Conservation (phyloP, 1,140 invertebrate species). For the Eufriesea mexicana region DNA sequence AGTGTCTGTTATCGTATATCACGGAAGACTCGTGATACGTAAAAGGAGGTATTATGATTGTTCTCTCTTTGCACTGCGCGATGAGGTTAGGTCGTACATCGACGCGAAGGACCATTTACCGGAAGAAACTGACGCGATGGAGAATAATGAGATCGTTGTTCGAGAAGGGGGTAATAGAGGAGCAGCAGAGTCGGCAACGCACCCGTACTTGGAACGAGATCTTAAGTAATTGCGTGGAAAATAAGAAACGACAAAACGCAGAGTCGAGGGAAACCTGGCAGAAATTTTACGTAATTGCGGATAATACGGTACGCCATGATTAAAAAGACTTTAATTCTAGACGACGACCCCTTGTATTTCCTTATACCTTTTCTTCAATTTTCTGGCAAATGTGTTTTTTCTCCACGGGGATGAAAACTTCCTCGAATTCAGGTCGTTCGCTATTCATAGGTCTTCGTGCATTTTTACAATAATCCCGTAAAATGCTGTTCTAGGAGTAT, state of each 20-base stretch:
- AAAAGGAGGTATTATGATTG: neutral
- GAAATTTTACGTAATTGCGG: slow-evolving; percentile 15
- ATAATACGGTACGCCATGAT: slow-evolving; percentile 13
- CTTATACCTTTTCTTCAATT: neutral
- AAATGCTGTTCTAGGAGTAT: neutral
- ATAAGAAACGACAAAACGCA: neutral
- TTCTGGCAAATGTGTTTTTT: neutral
- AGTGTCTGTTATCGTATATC: slow-evolving; percentile 17
- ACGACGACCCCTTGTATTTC: neutral
- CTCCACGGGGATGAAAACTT: neutral
- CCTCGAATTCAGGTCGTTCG: neutral
- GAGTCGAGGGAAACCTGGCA: neutral
- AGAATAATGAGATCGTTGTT: slow-evolving; percentile 5
- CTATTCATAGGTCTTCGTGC: neutral
- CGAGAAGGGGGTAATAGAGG: neutral
- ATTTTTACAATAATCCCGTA: neutral
- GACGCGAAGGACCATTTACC: neutral
- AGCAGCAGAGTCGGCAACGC: neutral
- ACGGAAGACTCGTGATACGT: slow-evolving; percentile 31
- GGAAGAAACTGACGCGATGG: neutral
- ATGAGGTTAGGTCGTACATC: neutral
- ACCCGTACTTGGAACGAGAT: slow-evolving; percentile 2
- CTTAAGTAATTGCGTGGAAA: slow-evolving; percentile 22
- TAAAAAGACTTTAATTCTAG: slow-evolving; percentile 17
- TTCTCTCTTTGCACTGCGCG: neutral